Conservation (phyloP, 2,113 vertebrate species). For the Apteryx mantelli region DNA sequence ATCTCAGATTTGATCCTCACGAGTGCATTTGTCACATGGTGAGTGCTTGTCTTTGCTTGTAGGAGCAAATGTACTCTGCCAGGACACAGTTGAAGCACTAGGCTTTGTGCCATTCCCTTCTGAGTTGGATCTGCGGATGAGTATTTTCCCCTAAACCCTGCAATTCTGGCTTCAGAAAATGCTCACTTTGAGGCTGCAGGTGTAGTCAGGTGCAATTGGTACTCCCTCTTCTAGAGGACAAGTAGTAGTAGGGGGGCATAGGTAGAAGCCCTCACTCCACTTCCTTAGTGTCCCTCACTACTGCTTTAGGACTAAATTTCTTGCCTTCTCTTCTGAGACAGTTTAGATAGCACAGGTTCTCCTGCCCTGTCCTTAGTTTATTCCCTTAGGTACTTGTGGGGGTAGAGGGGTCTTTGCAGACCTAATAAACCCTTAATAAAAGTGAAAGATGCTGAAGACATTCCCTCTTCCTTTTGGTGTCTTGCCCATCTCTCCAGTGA, state of each 20-base stretch:
- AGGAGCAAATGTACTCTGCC: neutral
- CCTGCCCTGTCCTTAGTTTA: neutral
- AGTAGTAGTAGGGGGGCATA: neutral
- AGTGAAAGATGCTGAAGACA: neutral
- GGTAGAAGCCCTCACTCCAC: neutral
- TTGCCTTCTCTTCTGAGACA: neutral
- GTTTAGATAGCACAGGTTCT: neutral
- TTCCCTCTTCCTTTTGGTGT: neutral
- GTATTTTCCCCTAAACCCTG: neutral
- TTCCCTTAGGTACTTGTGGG: neutral
- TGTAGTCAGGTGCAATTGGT: neutral
- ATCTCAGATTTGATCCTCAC: neutral
- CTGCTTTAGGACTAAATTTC: neutral
- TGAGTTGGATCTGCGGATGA: neutral
- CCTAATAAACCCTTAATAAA: neutral
- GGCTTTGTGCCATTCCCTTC: neutral
- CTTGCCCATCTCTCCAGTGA: neutral
- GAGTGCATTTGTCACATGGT: constrained; percentile 18
- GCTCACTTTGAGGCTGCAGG: neutral
- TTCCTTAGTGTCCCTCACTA: neutral
- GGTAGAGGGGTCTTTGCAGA: neutral
- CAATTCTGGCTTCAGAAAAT: neutral
- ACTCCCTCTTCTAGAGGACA: neutral
- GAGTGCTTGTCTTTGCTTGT: neutral
- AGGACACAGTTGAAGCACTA: neutral